Percentiles rank a stretch among this genome's conserved stretches.
phyloP scores from a whole-genome alignment of 1,140 invertebrate genomes.

The Ridgeia piscesae region DNA sequence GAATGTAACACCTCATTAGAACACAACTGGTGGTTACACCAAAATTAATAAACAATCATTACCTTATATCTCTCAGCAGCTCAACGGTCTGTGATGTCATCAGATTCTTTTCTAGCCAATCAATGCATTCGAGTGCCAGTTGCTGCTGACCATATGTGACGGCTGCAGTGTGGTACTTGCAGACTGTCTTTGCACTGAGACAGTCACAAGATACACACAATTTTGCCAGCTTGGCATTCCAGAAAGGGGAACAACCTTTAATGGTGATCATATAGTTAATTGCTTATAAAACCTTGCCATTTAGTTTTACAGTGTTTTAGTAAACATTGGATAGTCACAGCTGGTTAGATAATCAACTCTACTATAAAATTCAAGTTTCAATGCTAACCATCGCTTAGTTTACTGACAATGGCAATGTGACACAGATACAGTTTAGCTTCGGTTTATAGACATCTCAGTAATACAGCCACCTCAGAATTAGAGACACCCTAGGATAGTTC shows the following conservation, averaged over 20 bases:
- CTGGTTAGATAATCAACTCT: background rate
- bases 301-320: background rate
- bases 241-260: constrained; percentile 17
- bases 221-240: background rate
- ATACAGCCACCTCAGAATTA: too few relatives aligned
- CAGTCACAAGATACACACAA: background rate
- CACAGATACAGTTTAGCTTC: too few relatives aligned
- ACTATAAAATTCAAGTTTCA: background rate
- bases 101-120: constrained; percentile 74
- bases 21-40: background rate
- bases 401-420: background rate
- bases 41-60: constrained; percentile 17
- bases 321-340: background rate
- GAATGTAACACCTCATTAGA: background rate
- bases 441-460: too few relatives aligned
- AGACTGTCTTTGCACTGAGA: constrained; percentile 64
- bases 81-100: constrained; percentile 61
- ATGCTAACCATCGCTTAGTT: background rate
- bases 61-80: constrained; percentile 65
- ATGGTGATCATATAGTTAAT: background rate
- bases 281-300: background rate
- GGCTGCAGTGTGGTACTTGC: constrained; percentile 71
- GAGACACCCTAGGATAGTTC: too few relatives aligned
- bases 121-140: constrained; percentile 66
- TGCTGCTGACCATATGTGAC: constrained; percentile 69